Percentiles rank a stretch among this genome's conserved stretches.
These are phyloP conservation scores for Lottia scabra DNA, from an alignment of 2,888 invertebrate genomes.

Conservation along the genomic window DNA sequence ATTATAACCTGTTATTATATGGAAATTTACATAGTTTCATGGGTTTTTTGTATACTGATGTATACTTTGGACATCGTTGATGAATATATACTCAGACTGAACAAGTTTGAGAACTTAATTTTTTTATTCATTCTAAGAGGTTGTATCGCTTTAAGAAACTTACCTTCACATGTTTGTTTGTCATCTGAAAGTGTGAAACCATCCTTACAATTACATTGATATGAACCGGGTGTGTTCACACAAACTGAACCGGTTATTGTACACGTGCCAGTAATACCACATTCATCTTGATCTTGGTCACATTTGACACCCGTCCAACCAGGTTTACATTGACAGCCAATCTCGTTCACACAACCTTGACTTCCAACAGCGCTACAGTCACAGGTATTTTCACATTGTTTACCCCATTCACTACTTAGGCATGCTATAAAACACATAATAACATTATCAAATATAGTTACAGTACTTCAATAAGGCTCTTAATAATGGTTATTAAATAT, in stretches of 20 bases:
- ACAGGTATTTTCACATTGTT: not conserved
- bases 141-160: not conserved
- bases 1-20: too few species aligned
- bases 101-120: too few species aligned
- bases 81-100: too few species aligned
- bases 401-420: slow-evolving; percentile 32
- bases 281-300: not conserved
- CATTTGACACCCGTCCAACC: slow-evolving; percentile 33
- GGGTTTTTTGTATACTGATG: too few species aligned
- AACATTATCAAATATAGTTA: too few species aligned
- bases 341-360: slow-evolving; percentile 9
- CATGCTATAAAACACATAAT: slow-evolving; percentile 28
- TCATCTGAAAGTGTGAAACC: slow-evolving; percentile 14
- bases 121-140: too few species aligned
- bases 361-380: slow-evolving; percentile 1
- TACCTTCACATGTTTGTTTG: slow-evolving; percentile 14
- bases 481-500: too few species aligned
- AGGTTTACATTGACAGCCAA: not conserved
- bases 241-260: slow-evolving; percentile 17
- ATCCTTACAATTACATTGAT: slow-evolving; percentile 24
- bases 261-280: not conserved
- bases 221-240: slow-evolving; percentile 28
- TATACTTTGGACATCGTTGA: too few species aligned
- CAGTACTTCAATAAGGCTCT: too few species aligned
- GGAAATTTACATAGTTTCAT: too few species aligned